Evolutionary conservation across 2,888 invertebrate genomes (phyloP).

Genomic region (Protophormia terraenovae): DNA sequence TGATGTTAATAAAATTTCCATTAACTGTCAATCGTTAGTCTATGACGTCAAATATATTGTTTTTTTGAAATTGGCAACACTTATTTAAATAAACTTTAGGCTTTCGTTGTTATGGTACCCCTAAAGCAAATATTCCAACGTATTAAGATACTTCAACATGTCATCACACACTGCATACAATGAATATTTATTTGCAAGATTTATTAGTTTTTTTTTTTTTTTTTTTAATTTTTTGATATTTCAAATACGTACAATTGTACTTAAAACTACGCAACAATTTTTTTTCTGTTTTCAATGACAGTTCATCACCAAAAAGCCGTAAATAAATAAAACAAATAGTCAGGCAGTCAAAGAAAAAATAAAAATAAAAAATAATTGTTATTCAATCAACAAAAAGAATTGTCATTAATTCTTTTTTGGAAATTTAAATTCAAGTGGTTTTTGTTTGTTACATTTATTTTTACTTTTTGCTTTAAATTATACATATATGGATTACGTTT

Average conservation of each 20-base stretch:
- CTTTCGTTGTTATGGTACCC: background rate
- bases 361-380: background rate
- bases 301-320: background rate
- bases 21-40: background rate
- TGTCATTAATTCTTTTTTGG: constrained; percentile 1
- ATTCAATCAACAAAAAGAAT: constrained; percentile 5
- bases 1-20: background rate
- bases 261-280: constrained; percentile 21
- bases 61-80: background rate
- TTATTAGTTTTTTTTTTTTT: constrained; percentile 14
- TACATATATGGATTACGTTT: background rate
- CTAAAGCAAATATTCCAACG: background rate
- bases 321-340: constrained; percentile 17
- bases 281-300: constrained; percentile 1
- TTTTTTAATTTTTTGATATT: background rate
- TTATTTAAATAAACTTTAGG: background rate
- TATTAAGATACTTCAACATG: background rate
- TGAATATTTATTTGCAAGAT: constrained; percentile 33
- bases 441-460: background rate
- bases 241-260: background rate
- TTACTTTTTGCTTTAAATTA: background rate
- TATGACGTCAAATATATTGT: background rate
- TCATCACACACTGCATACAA: background rate
- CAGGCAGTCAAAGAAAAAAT: too few species aligned
- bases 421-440: constrained; percentile 2